Conservation (phyloP, 2,888 invertebrate species). For the Cylloceria caligata region DNA sequence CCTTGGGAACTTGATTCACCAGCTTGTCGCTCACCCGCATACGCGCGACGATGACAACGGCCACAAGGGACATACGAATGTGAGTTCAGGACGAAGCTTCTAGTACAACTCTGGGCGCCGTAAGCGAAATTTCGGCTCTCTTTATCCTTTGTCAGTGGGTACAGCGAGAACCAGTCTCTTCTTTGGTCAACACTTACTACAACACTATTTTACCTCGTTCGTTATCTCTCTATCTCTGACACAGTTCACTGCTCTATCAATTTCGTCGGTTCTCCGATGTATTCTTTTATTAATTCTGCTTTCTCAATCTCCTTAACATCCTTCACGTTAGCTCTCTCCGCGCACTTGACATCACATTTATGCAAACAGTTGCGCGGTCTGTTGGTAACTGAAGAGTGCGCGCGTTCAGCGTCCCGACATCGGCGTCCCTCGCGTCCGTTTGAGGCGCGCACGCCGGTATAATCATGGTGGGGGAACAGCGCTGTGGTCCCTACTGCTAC, state of each 20-base stretch:
- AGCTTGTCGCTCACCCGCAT: conserved; percentile 17
- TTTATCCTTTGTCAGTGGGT: conserved; percentile 21
- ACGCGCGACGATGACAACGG: conserved; percentile 10
- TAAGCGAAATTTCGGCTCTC: neutral
- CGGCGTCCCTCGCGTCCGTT: conserved; percentile 70
- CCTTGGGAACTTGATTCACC: conserved; percentile 37
- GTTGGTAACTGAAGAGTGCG: conserved; percentile 80
- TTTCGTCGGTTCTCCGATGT: conserved; percentile 13
- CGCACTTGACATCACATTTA: conserved; percentile 66
- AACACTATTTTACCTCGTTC: neutral
- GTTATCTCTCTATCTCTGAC: neutral
- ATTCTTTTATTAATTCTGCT: conserved; percentile 47
- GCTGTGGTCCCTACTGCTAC: conserved; percentile 22
- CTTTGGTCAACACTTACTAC: neutral
- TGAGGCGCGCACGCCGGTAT: conserved; percentile 66
- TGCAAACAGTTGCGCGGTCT: conserved; percentile 79
- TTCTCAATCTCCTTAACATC: conserved; percentile 45
- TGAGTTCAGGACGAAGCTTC: neutral
- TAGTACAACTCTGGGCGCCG: conserved; percentile 30
- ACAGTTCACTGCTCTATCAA: neutral
- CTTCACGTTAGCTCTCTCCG: conserved; percentile 61
- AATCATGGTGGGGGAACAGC: conserved; percentile 50
- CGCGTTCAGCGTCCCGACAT: conserved; percentile 74
- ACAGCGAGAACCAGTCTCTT: conserved; percentile 14
- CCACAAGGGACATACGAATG: conserved; percentile 29